These are phyloP conservation scores for Pampus argenteus DNA, from an alignment of 2,797 vertebrate species.

Conservation along the genomic window DNA sequence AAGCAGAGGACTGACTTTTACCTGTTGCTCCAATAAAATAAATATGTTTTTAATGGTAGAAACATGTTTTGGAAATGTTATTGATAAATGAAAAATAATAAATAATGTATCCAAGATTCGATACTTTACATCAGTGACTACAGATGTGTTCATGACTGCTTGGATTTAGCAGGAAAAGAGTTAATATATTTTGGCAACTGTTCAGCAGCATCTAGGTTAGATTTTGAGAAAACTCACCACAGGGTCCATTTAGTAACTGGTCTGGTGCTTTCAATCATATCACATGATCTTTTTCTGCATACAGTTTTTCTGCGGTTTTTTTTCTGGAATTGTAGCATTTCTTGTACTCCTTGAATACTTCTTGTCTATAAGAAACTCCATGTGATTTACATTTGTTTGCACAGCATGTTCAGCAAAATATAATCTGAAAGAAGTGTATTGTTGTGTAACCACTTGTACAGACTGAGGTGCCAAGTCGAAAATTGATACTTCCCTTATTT, in stretches of 20 bases:
- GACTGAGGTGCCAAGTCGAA: neutral
- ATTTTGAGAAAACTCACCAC: neutral
- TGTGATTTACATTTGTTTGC: neutral
- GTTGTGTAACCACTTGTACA: neutral
- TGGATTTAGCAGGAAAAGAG: neutral
- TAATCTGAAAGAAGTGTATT: neutral
- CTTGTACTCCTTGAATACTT: neutral
- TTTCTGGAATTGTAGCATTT: neutral
- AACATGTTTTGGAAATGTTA: neutral
- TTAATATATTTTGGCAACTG: neutral
- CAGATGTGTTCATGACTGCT: neutral
- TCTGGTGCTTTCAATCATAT: neutral
- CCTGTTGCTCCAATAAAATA: neutral
- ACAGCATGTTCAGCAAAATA: neutral
- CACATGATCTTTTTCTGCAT: neutral
- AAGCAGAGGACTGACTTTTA: neutral
- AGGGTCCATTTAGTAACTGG: neutral
- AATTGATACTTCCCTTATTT: slow-evolving; percentile 3
- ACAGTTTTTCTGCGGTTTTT: neutral
- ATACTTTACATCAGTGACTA: slow-evolving; percentile 7
- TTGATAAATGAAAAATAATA: neutral
- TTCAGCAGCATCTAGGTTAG: neutral
- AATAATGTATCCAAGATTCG: no score
- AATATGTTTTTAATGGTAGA: neutral
- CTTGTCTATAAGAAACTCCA: neutral